These are phyloP conservation scores for Thyatira batis DNA, from an alignment of 2,888 invertebrate genomes.

Conservation along the genomic window DNA sequence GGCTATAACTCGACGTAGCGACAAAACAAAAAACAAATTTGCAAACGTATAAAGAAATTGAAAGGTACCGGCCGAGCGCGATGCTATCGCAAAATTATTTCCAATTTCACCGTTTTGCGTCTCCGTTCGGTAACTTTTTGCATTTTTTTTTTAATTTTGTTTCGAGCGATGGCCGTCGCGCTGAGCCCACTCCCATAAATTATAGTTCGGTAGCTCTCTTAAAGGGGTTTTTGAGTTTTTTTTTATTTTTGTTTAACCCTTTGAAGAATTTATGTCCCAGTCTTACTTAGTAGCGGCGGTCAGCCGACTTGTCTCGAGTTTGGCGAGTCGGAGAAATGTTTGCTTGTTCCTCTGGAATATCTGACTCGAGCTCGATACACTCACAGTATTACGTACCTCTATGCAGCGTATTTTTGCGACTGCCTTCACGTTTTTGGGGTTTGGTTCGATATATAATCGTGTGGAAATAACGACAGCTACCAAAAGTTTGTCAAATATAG, in stretches of 20 bases:
- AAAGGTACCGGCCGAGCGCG: slow-evolving; percentile 71
- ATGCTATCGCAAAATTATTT: slow-evolving; percentile 81
- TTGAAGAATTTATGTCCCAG: slow-evolving; percentile 81
- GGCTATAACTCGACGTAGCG: slow-evolving; percentile 54
- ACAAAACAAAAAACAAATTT: slow-evolving; percentile 64
- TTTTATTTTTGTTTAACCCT: slow-evolving; percentile 76
- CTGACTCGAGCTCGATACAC: not conserved
- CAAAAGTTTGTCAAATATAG: not conserved
- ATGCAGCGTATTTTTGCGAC: not conserved
- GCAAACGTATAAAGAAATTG: slow-evolving; percentile 77
- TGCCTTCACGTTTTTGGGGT: not conserved
- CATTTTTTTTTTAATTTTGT: slow-evolving; percentile 58
- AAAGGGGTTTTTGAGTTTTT: slow-evolving; percentile 68
- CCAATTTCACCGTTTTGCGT: slow-evolving; percentile 81
- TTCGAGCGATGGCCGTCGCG: slow-evolving; percentile 67
- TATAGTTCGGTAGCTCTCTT: slow-evolving; percentile 82
- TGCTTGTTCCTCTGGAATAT: slow-evolving; percentile 18
- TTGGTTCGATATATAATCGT: not conserved
- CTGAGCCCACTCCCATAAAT: slow-evolving; percentile 71
- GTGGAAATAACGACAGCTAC: not conserved
- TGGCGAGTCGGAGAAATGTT: slow-evolving; percentile 43
- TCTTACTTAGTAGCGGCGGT: slow-evolving; percentile 79
- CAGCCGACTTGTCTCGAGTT: slow-evolving; percentile 58
- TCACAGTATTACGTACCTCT: not conserved
- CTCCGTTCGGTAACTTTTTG: slow-evolving; percentile 51